Evolutionary conservation across 2,888 invertebrate genomes (phyloP).

Genomic region (Parnassius glacialis): DNA sequence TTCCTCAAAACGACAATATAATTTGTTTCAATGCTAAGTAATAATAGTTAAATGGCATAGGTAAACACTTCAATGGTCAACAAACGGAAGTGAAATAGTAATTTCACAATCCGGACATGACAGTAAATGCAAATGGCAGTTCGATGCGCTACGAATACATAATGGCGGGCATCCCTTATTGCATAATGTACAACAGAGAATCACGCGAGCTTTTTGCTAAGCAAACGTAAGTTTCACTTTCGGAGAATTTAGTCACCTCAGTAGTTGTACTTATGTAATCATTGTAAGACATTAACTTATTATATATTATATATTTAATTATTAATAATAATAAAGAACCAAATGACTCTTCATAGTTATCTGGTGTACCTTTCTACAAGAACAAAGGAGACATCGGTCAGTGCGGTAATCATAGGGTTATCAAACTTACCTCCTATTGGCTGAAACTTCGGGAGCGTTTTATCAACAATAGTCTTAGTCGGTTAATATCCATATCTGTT

Average conservation of each 20-base stretch:
- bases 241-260: conserved; percentile 39
- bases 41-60: conserved; percentile 3
- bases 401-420: too few species aligned
- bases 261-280: conserved; percentile 17
- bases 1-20: too few species aligned
- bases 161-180: conserved; percentile 66
- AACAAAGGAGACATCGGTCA: too few species aligned
- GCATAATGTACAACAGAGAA: conserved; percentile 58
- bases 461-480: too few species aligned
- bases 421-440: too few species aligned
- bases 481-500: too few species aligned
- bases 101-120: conserved; percentile 73
- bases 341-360: too few species aligned
- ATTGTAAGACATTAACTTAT: conserved; percentile 1
- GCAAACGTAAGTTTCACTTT: conserved; percentile 66
- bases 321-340: too few species aligned
- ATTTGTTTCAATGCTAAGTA: too few species aligned
- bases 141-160: conserved; percentile 43
- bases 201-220: conserved; percentile 62
- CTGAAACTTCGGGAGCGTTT: too few species aligned
- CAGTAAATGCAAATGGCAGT: conserved; percentile 46
- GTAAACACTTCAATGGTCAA: conserved; percentile 31
- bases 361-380: too few species aligned
- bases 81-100: conserved; percentile 71
- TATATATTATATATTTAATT: background rate